These are phyloP conservation scores for Reticulitermes lucifugus DNA, from an alignment of 2,888 invertebrate species.

Conservation along the genomic window DNA sequence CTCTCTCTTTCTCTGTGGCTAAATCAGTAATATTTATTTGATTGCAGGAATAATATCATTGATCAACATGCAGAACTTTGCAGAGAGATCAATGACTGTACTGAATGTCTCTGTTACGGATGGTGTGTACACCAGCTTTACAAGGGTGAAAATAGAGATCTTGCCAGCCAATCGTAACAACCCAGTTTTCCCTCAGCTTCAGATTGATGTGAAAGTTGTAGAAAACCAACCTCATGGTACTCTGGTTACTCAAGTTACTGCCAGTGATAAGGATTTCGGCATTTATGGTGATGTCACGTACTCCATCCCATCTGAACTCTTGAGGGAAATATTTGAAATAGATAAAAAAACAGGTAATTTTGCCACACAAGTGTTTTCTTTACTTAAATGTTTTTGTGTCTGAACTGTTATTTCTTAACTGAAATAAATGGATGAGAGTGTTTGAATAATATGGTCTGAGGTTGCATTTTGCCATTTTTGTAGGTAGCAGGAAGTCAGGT, in stretches of 20 bases:
- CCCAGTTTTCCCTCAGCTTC: conserved; percentile 81
- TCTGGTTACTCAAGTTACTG: conserved; percentile 80
- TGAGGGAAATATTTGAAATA: conserved; percentile 79
- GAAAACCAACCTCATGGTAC: conserved; percentile 86
- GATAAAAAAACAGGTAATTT: conserved; percentile 73
- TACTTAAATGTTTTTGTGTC: not conserved
- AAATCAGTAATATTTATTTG: not conserved
- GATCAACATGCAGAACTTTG: conserved; percentile 80
- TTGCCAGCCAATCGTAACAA: conserved; percentile 82
- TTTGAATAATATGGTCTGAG: too few species aligned
- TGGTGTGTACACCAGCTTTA: conserved; percentile 93
- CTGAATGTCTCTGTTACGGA: conserved; percentile 96
- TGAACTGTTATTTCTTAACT: too few species aligned
- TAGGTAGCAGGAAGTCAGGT: too few species aligned
- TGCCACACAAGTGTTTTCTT: not conserved
- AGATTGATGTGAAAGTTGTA: conserved; percentile 81
- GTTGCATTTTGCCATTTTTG: too few species aligned
- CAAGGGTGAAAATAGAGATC: conserved; percentile 82
- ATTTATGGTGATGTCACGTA: conserved; percentile 79
- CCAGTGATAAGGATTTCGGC: conserved; percentile 85
- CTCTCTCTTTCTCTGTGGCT: too few species aligned
- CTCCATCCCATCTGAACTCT: conserved; percentile 79
- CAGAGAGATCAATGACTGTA: conserved; percentile 72
- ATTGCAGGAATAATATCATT: conserved; percentile 72
- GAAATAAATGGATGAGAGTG: too few species aligned